These are phyloP conservation scores for Drosophila neutralis DNA, from an alignment of 2,888 invertebrate genomes.

Conservation along the genomic window DNA sequence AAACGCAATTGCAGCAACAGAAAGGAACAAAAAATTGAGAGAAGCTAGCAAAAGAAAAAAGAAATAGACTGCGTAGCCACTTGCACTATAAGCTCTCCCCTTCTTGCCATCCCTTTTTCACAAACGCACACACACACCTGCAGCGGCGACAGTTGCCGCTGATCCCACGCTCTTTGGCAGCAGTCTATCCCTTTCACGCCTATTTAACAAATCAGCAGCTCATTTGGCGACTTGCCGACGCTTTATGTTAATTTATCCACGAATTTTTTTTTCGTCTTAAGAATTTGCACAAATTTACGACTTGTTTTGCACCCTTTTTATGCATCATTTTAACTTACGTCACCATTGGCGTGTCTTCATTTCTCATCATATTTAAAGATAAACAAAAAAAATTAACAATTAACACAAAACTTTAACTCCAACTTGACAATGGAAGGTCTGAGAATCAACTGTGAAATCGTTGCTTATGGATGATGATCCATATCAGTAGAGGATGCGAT, in stretches of 20 bases:
- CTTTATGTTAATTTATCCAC: conserved; percentile 70
- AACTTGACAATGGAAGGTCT: conserved; percentile 40
- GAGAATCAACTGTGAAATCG: conserved; percentile 33
- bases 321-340: conserved; percentile 66
- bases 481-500: conserved; percentile 34
- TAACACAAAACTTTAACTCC: conserved; percentile 11
- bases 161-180: conserved; percentile 1
- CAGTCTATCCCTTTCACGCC: conserved; percentile 66
- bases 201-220: conserved; percentile 79
- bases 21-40: not conserved
- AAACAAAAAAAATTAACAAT: conserved; percentile 25
- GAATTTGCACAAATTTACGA: conserved; percentile 50
- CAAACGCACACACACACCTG: conserved; percentile 6
- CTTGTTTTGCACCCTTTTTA: conserved; percentile 3
- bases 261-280: conserved; percentile 20
- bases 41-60: conserved; percentile 22
- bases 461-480: conserved; percentile 38
- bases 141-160: not conserved
- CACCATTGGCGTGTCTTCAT: conserved; percentile 77
- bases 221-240: conserved; percentile 63
- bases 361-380: conserved; percentile 62
- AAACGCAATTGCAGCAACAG: conserved; percentile 69
- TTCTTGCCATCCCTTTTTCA: conserved; percentile 50
- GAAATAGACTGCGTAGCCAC: conserved; percentile 37
- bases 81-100: conserved; percentile 42